Evolutionary conservation across 1,140 invertebrate species (phyloP).

Genomic region (Orchesella cincta): DNA sequence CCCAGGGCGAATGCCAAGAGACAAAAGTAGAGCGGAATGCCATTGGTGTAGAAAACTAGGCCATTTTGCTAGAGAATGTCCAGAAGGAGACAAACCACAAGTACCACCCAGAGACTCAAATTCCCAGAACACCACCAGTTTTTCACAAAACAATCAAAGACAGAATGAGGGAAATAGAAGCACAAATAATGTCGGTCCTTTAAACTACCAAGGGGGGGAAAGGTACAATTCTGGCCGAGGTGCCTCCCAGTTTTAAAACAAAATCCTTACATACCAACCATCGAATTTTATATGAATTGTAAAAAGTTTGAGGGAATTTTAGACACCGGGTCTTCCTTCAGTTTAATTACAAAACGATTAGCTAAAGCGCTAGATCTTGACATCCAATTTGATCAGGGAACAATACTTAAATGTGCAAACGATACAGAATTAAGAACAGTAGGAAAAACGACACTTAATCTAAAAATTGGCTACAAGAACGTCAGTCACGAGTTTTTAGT

Average conservation of each 20-base stretch:
- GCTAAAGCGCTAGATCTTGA: not conserved
- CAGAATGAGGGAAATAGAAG: not conserved
- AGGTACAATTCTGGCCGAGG: not conserved
- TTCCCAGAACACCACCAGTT: not conserved
- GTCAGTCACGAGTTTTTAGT: not conserved
- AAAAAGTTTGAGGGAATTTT: not conserved
- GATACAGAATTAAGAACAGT: not conserved
- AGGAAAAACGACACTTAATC: not conserved
- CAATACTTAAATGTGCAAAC: not conserved
- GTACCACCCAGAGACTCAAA: not conserved
- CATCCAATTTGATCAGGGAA: not conserved
- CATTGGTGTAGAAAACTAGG: not conserved
- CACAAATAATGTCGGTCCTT: not conserved
- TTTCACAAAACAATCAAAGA: not conserved
- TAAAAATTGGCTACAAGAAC: not conserved
- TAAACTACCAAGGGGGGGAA: not conserved
- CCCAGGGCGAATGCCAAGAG: too few relatives aligned
- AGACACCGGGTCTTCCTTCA: not conserved
- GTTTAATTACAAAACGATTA: not conserved
- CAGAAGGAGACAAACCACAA: not conserved
- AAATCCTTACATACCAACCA: not conserved
- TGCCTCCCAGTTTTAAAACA: not conserved
- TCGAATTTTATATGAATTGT: not conserved
- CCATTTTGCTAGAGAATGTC: not conserved
- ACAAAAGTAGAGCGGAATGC: not conserved